Evolutionary conservation across 2,888 invertebrate genomes (phyloP), one percentile per base, ranked within the genome.

Genomic region (Euplexia lucipara): DNA sequence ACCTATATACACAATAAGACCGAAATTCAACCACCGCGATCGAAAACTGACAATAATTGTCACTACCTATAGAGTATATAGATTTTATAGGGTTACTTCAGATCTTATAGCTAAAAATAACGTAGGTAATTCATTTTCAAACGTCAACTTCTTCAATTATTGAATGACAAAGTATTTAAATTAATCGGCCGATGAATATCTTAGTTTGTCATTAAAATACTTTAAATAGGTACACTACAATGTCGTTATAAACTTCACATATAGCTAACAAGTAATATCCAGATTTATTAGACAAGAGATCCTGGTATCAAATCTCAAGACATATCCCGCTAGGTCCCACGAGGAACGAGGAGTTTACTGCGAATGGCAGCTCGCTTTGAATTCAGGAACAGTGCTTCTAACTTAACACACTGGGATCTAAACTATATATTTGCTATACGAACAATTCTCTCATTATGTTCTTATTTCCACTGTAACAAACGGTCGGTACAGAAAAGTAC

Each of bases 321-420:
- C 22, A 26, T 26, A 49, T 37, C 18, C 26, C 32, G 18, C 18
- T 16, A 2, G 9, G 16, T 60, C 67, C 44, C 70, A 10, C 7
- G 67, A 26, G 60, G 9, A 20, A 18, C 16, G 32, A 18, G 18
- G 18, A 59, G 70, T 49, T 69, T 7, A 60, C 32, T 26, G 42
- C 42, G 35, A 16, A 16, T 32, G 49, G 12, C 44, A 61, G 52
- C 6, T 53, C 9, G 42, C 34, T 61, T 70, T 61, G 30, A 32
- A 52, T 51, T 18, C 47, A 32, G 16, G 9, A 49, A 49, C 16
- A 37, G 14, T 49, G 56, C 22, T 51, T 41, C 20, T n/a, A 26
- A 44, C 9, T 47, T 9, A 45, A 47, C 14, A 12, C 12, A 34
- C 14, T 67, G 58, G 34, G 59, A 41, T 22, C 47, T 7, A 14